Evolutionary conservation across 2,797 vertebrate genomes (phyloP), one percentile per base, ranked within the genome.

Genomic region (Chelidonichthys spinosus): DNA sequence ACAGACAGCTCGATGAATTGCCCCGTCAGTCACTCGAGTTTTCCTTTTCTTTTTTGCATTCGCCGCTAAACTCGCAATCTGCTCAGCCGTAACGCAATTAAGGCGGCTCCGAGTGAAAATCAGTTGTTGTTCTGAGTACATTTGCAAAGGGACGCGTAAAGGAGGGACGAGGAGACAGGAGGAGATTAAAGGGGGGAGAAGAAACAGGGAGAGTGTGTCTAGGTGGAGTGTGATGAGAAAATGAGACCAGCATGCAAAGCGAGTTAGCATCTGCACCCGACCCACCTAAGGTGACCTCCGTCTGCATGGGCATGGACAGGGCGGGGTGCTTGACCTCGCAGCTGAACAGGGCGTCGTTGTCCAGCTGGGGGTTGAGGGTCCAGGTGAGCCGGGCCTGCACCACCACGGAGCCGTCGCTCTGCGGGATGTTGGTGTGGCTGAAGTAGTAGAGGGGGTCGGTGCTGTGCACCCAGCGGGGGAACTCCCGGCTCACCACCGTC

Each of bases 251-350:
- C 15, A 46, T 52, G 42, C 60, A 61, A 75, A 76, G 39, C 52
- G 73, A 40, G 33, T 43, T 25, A 13, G 15, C 18, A 9, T 32
- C 42, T 35, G 60, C 18, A 32, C 69, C 13, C 53, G 49, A 47
- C 97, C 97, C 89, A 99, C 98, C 96, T 7, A 99, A 93, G 0
- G 95, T 98, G 83, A 98, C 95, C 93, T 99, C 98, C 0, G 97
- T 95, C 94, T 99, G 97, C 98, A 99, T 99, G 92, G 98, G 96
- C 98, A 98, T 99, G 44, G 97, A 98, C 82, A 99, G 95, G 0
- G 98, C 98, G 0, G 97, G 96, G 89, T 99, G 98, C 90, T 97
- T 98, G 90, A 99, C 97, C 92, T 99, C 98, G 1, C 98, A 99
- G 95, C 98, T 98, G 94, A 99, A 99, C 53, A 99, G 94, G 0